phyloP scores from a whole-genome alignment of 2,113 vertebrate species.

The Malurus elegans region DNA sequence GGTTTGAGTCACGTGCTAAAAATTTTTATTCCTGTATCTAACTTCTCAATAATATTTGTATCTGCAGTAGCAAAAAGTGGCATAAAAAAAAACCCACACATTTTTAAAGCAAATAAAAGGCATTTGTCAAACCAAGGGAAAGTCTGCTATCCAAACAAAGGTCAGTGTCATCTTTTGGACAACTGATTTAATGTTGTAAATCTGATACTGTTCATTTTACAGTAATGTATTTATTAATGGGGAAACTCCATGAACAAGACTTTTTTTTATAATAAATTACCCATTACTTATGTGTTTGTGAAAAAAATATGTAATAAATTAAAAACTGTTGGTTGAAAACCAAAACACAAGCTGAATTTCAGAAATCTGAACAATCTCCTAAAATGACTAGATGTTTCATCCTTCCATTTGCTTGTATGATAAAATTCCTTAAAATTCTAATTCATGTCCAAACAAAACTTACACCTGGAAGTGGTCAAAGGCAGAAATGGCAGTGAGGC shows the following conservation, averaged over 20 bases:
- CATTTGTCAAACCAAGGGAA: background rate
- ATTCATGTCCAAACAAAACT: background rate
- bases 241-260: background rate
- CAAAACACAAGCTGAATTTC: background rate
- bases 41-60: background rate
- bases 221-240: background rate
- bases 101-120: background rate
- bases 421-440: background rate
- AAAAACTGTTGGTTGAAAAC: background rate
- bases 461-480: background rate
- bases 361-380: background rate
- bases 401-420: background rate
- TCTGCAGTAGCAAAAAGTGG: background rate
- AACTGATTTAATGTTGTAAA: background rate
- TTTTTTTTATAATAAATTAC: background rate
- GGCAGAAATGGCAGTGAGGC: background rate
- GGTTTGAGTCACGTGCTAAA: background rate
- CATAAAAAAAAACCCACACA: rapidly evolving
- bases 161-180: background rate
- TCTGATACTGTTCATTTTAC: background rate
- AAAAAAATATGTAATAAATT: background rate
- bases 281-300: background rate
- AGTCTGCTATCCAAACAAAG: slow-evolving; percentile 5
- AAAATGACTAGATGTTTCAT: background rate
- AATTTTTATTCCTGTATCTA: background rate